phyloP scores from a whole-genome alignment of 2,888 invertebrate genomes.

The Ophioninae sp. region DNA sequence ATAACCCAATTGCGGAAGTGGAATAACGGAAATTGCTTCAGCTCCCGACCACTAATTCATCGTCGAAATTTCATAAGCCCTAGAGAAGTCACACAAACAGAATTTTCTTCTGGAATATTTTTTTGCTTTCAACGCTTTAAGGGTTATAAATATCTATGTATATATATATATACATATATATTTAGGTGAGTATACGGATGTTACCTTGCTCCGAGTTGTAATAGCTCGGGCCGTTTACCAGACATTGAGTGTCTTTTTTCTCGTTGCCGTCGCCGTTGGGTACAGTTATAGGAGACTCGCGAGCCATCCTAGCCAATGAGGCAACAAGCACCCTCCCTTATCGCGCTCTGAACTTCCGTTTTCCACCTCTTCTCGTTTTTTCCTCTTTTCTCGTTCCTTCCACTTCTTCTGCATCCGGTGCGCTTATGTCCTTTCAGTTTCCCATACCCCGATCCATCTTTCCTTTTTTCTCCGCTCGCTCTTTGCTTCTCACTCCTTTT shows the following conservation, averaged over 20 bases:
- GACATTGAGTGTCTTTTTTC: slow-evolving; percentile 68
- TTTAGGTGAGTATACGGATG: slow-evolving; percentile 6
- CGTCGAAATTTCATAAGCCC: too few relatives aligned
- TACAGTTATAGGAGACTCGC: slow-evolving; percentile 45
- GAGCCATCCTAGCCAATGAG: slow-evolving; percentile 68
- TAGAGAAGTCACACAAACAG: not conserved
- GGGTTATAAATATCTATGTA: not conserved
- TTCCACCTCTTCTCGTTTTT: slow-evolving; percentile 57
- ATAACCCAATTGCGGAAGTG: not conserved
- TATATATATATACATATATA: too few relatives aligned
- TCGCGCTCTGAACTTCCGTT: slow-evolving; percentile 62
- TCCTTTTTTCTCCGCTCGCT: slow-evolving; percentile 62
- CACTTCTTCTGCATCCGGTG: slow-evolving; percentile 35
- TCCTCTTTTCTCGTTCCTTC: slow-evolving; percentile 43
- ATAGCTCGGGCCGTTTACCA: slow-evolving; percentile 57
- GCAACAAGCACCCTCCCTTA: slow-evolving; percentile 70
- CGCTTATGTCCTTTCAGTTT: slow-evolving; percentile 32
- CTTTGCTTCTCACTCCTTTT: slow-evolving; percentile 56
- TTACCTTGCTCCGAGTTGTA: slow-evolving; percentile 12
- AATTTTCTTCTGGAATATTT: slow-evolving; percentile 34
- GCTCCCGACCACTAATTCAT: not conserved
- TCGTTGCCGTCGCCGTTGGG: slow-evolving; percentile 6
- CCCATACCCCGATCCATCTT: slow-evolving; percentile 31
- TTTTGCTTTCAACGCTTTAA: slow-evolving; percentile 29
- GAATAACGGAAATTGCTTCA: not conserved